Evolutionary conservation across 2,113 vertebrate species (phyloP), one percentile per base, ranked within the genome.

Genomic region (Rhineura floridana): DNA sequence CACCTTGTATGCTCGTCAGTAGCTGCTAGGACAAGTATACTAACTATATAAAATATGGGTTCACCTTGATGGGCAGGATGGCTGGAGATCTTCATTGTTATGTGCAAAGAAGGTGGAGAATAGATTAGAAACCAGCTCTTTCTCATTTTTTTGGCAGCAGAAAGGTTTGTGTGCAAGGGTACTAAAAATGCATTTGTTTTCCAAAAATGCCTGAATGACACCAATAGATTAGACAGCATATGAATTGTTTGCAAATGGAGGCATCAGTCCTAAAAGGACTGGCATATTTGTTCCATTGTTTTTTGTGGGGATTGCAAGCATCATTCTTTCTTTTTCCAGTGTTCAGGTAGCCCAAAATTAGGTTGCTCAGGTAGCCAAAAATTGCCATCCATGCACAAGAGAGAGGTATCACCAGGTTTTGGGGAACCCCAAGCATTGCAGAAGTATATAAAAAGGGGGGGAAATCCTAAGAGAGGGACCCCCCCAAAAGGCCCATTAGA

Each of bases 1-100:
- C 30, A 77, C 81, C 88, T 70, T 88, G 84, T 86, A 89, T 50
- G 87, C 90, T 59, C 55, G 0, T 2, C 82, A 87, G 69, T 82
- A 83, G 69, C 65, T 84, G 84, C n/a, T 87, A 86, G 76, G 65
- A 92, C 89, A 92, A 44, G 81, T 81, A 75, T 76, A 59, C 87
- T 81, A 84, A 93, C 42, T 33, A 80, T n/a, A 36, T 46, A 85
- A 72, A 87, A 63, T 89, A 67, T 28, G 42, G 6, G 62, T 44
- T 70, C 59, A 46, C 25, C 36, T 70, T 55, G 55, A 7, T 77
- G 62, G 75, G 28, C 0, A 0, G 33, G 62, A 52, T 30, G 21
- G 30, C 33, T 89, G 46, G 39, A 23, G 10, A 28, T 76, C 2
- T 44, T 15, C 69, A 36, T 39, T 55, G 10, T 30, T 21, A 21